Evolutionary conservation across 2,797 vertebrate genomes (phyloP), one percentile per base, ranked within the genome.

Genomic region (Cheirogaleus major): DNA sequence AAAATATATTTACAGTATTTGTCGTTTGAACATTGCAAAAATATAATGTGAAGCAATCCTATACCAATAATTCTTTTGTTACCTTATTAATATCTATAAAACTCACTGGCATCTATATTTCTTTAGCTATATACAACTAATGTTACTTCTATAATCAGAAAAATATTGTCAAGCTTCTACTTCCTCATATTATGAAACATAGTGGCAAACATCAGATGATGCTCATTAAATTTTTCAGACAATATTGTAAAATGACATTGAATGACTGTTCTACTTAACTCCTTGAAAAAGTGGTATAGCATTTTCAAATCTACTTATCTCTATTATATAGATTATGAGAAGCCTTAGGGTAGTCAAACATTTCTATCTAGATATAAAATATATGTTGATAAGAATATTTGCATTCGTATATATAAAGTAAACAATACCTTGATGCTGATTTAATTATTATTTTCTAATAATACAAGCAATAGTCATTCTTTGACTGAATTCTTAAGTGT

Each of bases 1-100:
- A 86, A 96, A 69, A 32, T 84, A 69, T 70, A 97, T 91, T 97
- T 94, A 84, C 25, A 91, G 25, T 91, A 94, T 97, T 95, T 97
- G 27, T 70, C 8, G 80, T 81, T 79, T 89, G 45, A 81, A 14
- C 48, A 93, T 89, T 92, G 25, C 23, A 69, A 90, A 95, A 65
- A 55, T 79, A 70, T 89, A 91, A 95, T 88, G 38, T 84, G n/a
- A 25, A 95, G 8, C 23, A 95, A 57, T 91, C 86, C 65, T 82
- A 92, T 85, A 95, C 32, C 50, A 94, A 65, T 78, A 91, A 93
- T 78, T 97, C 10, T 38, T 90, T 91, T 83, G 43, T 91, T 69
- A 76, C 10, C 76, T 91, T 96, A 76, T 93, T 92, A 89, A 80
- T 93, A 89, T 35, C 69, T 81, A 63, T 65, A 96, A 87, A 95